Evolutionary conservation across 53 echinoderm and acorn worm genomes (phyloP).

Genomic region (Paracentrotus lividus): DNA sequence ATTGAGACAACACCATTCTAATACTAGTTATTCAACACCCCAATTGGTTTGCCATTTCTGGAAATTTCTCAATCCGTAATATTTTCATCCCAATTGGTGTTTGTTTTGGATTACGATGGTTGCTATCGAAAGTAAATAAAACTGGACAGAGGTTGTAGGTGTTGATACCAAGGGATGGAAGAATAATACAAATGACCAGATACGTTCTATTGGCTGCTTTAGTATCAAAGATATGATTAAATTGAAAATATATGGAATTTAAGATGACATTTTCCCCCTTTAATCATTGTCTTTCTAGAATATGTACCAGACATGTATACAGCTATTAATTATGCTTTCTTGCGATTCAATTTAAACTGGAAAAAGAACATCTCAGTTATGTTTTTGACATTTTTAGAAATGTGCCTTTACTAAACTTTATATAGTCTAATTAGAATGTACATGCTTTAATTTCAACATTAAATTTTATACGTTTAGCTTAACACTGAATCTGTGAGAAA

Average conservation of each 20-base stretch:
- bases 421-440: no score
- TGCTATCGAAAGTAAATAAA: background rate
- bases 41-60: background rate
- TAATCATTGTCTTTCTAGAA: background rate
- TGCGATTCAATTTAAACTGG: background rate
- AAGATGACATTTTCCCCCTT: background rate
- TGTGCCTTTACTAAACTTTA: no score
- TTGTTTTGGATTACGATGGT: background rate
- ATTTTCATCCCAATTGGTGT: background rate
- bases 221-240: background rate
- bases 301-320: background rate
- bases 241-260: background rate
- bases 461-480: no score
- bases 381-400: no score
- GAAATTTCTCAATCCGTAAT: background rate
- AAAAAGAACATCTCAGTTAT: no score
- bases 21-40: slow-evolving; percentile 20
- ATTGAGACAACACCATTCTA: background rate
- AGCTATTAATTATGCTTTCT: background rate
- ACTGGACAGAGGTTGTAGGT: background rate
- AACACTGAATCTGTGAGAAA: no score
- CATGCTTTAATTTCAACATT: no score
- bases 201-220: background rate
- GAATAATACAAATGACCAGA: slow-evolving; percentile 22
- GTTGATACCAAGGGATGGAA: background rate